phyloP scores from a whole-genome alignment of 2,797 vertebrate species.

The Kryptolebias ocellatus region DNA sequence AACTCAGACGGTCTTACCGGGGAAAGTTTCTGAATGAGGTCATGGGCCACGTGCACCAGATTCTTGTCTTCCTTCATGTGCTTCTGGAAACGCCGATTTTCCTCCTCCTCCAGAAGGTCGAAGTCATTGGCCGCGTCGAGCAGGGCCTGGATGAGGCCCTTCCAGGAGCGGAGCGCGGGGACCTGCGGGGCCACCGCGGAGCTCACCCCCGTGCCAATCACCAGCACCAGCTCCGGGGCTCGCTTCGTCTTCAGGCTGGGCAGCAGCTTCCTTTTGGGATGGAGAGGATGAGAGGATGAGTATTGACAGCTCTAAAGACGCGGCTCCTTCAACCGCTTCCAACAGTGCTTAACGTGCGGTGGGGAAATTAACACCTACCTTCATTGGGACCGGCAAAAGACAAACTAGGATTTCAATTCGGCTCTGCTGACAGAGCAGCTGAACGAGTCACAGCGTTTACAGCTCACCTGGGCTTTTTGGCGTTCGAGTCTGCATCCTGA shows the following conservation, averaged over 20 bases:
- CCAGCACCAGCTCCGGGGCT: slow-evolving; percentile 91
- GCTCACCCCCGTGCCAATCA: slow-evolving; percentile 95
- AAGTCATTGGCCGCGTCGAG: slow-evolving; percentile 96
- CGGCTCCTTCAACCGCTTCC: slow-evolving; percentile 1
- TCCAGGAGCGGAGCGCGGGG: slow-evolving; percentile 95
- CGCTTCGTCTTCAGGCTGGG: slow-evolving; percentile 96
- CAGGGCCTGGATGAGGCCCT: slow-evolving; percentile 94
- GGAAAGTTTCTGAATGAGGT: slow-evolving; percentile 97
- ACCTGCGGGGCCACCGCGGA: slow-evolving; percentile 95
- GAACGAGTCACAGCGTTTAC: not conserved
- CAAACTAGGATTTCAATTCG: not conserved
- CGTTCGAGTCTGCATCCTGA: slow-evolving; percentile 88
- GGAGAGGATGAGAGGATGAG: slow-evolving; percentile 55
- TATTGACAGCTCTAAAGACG: not conserved
- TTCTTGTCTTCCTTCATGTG: slow-evolving; percentile 96
- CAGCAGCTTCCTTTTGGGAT: slow-evolving; percentile 88
- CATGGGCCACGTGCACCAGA: slow-evolving; percentile 93
- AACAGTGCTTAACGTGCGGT: not conserved
- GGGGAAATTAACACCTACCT: slow-evolving; percentile 29
- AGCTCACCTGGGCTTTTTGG: slow-evolving; percentile 93
- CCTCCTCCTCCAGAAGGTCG: slow-evolving; percentile 94
- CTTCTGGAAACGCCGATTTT: slow-evolving; percentile 93
- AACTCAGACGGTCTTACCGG: slow-evolving; percentile 83
- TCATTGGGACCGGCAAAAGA: not conserved
- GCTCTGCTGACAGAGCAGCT: not conserved